Evolutionary conservation across 1,140 invertebrate species (phyloP).

Genomic region (Drosophila ananassae): DNA sequence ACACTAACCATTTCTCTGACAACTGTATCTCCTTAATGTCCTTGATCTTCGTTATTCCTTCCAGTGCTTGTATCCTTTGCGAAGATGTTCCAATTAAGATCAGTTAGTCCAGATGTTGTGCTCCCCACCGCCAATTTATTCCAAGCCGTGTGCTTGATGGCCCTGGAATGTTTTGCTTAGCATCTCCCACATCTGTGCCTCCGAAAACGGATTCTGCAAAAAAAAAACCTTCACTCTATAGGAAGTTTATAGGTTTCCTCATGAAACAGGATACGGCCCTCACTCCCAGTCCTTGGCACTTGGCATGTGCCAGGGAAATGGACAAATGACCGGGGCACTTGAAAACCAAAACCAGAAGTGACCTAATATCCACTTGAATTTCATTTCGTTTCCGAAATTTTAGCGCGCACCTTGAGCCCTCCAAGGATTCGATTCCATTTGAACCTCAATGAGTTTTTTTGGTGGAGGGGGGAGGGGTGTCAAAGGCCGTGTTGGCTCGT

Average conservation of each 20-base stretch:
- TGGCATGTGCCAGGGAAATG: slow-evolving; percentile 81
- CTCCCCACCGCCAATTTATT: slow-evolving; percentile 8
- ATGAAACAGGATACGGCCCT: slow-evolving; percentile 59
- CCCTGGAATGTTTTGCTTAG: slow-evolving; percentile 29
- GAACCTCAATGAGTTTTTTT: slow-evolving; percentile 6
- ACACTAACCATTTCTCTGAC: neutral
- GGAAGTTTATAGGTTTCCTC: slow-evolving; percentile 31
- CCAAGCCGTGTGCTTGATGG: slow-evolving; percentile 58
- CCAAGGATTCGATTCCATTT: slow-evolving; percentile 19
- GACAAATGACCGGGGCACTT: slow-evolving; percentile 41
- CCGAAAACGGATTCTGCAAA: slow-evolving; percentile 28
- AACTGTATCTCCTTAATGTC: neutral
- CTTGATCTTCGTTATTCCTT: neutral
- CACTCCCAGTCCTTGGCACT: slow-evolving; percentile 26
- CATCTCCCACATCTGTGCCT: slow-evolving; percentile 56
- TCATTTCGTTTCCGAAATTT: slow-evolving; percentile 64
- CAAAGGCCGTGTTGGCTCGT: slow-evolving; percentile 71
- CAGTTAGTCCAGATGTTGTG: slow-evolving; percentile 59
- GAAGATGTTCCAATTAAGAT: slow-evolving; percentile 70
- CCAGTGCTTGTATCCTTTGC: slow-evolving; percentile 11
- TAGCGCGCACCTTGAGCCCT: slow-evolving; percentile 43
- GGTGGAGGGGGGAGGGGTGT: slow-evolving; percentile 31
- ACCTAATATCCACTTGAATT: slow-evolving; percentile 72
- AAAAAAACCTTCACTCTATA: neutral
- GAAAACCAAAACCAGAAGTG: slow-evolving; percentile 75